These are phyloP conservation scores for Babylonia areolata DNA, from an alignment of 1,140 invertebrate genomes.

Conservation along the genomic window DNA sequence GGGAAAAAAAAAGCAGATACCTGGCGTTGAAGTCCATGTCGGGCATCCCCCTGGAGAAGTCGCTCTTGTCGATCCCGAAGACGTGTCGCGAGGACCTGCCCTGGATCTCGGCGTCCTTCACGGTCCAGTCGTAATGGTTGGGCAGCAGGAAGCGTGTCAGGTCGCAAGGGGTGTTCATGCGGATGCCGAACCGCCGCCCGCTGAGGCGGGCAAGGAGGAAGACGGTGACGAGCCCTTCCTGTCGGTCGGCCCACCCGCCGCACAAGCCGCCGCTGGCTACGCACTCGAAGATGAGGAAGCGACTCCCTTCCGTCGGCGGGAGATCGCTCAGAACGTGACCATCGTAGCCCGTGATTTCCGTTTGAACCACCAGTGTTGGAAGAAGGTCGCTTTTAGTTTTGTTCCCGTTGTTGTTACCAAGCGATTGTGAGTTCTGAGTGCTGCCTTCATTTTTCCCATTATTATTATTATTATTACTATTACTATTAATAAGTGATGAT, in stretches of 20 bases:
- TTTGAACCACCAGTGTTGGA: too few relatives aligned
- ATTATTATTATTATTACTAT: too few relatives aligned
- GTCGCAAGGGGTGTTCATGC: constrained; percentile 49
- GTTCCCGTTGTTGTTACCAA: too few relatives aligned
- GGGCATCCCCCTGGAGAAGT: neutral
- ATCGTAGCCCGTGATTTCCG: too few relatives aligned
- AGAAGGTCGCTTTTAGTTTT: too few relatives aligned
- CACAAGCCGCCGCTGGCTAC: constrained; percentile 1
- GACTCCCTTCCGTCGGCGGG: too few relatives aligned
- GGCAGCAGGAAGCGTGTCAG: constrained; percentile 43
- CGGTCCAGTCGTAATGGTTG: constrained; percentile 48
- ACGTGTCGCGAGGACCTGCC: neutral
- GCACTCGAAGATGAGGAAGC: neutral
- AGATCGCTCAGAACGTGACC: too few relatives aligned
- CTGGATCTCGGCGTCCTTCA: neutral
- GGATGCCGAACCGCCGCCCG: constrained; percentile 45
- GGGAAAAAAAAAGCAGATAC: too few relatives aligned
- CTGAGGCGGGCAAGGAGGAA: constrained; percentile 49
- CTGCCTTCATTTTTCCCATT: too few relatives aligned
- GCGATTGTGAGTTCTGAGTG: too few relatives aligned
- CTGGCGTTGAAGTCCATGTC: constrained; percentile 16
- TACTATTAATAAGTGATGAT: too few relatives aligned
- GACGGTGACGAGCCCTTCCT: constrained; percentile 48
- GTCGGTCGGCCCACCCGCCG: constrained; percentile 56
- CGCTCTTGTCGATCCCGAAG: neutral